phyloP scores from a whole-genome alignment of 2,113 vertebrate genomes.

The Caloenas nicobarica region DNA sequence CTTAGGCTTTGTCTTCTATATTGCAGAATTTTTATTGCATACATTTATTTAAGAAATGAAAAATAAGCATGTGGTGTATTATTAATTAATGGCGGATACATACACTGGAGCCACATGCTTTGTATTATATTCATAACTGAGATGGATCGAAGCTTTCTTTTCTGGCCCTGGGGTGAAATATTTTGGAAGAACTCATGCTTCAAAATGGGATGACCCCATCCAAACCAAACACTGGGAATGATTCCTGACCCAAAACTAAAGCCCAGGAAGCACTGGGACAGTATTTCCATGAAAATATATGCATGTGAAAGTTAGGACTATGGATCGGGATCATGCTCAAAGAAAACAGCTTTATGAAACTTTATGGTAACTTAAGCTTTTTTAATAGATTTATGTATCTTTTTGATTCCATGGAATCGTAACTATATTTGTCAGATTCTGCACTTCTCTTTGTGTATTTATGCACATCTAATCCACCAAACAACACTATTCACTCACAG shows the following conservation, averaged over 20 bases:
- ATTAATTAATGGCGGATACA: background rate
- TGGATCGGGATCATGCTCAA: background rate
- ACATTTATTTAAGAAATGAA: background rate
- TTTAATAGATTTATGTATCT: rapidly evolving
- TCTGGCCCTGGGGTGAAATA: background rate
- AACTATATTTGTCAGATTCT: background rate
- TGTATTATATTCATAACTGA: background rate
- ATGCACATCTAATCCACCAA: background rate
- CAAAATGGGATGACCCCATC: background rate
- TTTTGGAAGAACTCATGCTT: background rate
- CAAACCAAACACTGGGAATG: background rate
- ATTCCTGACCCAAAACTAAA: background rate
- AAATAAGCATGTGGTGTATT: background rate
- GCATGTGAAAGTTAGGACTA: background rate
- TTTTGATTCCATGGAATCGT: background rate
- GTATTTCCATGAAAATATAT: background rate
- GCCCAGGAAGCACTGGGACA: background rate
- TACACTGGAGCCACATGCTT: background rate
- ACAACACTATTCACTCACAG: background rate
- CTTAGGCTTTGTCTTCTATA: background rate
- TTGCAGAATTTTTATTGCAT: background rate
- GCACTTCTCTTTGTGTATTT: background rate
- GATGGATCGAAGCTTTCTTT: background rate
- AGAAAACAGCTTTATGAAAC: background rate
- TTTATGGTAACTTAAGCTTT: background rate